Evolutionary conservation across 1,140 invertebrate species (phyloP).

Genomic region (Solenopsis fugax): DNA sequence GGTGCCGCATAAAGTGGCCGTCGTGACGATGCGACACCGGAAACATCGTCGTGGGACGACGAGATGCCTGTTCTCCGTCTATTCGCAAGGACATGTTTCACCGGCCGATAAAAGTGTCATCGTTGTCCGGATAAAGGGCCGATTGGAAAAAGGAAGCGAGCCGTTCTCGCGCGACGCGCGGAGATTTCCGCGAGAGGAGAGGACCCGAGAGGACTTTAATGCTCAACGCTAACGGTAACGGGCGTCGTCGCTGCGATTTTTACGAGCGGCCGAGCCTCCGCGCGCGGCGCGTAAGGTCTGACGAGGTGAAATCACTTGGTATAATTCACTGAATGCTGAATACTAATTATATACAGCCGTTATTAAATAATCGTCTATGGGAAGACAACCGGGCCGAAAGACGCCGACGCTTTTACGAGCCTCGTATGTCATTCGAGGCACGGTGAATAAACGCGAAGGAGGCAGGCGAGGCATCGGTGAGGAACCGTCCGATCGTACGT

Average conservation of each 20-base stretch:
- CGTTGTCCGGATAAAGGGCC: slow-evolving; percentile 17
- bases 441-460: slow-evolving; percentile 49
- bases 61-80: neutral
- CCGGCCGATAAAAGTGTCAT: slow-evolving; percentile 50
- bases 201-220: slow-evolving; percentile 38
- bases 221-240: slow-evolving; percentile 28
- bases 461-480: neutral
- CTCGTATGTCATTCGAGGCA: slow-evolving; percentile 45
- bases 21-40: neutral
- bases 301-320: slow-evolving; percentile 53
- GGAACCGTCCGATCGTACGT: slow-evolving; percentile 12
- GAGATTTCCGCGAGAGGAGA: neutral
- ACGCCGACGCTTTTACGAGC: slow-evolving; percentile 60
- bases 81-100: slow-evolving; percentile 40
- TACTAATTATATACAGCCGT: slow-evolving; percentile 68
- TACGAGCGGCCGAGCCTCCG: slow-evolving; percentile 22
- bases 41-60: neutral
- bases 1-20: neutral
- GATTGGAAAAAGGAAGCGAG: neutral
- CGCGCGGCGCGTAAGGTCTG: slow-evolving; percentile 48
- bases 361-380: slow-evolving; percentile 69
- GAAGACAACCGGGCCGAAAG: slow-evolving; percentile 18
- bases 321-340: slow-evolving; percentile 62
- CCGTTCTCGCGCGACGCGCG: neutral
- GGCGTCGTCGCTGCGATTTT: slow-evolving; percentile 42